Evolutionary conservation across 2,113 vertebrate species (phyloP), one percentile per base, ranked within the genome.

Genomic region (Piaya cayana): DNA sequence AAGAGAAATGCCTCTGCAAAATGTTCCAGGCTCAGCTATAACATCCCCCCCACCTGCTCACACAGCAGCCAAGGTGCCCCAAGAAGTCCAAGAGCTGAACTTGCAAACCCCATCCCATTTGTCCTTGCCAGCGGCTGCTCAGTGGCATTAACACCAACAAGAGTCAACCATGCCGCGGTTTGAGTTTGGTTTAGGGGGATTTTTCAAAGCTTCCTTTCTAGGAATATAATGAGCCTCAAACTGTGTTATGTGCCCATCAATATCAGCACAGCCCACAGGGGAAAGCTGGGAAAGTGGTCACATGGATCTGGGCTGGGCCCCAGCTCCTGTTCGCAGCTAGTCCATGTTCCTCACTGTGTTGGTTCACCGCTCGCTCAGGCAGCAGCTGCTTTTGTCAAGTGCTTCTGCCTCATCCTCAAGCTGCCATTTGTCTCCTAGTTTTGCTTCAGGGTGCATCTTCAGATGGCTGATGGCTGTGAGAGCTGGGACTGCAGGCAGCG

Each of bases 1-100:
- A 88, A 63, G 71, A 92, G 76, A 92, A 93, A 92, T 63, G 82
- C 50, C 11, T 11, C 70, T 90, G 88, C 82, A 92, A 83, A 92
- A 83, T 29, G 71, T 55, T 88, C 85, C 79, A 59, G n/a, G 65
- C 75, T 91, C n/a, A 92, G 72, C 80, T 69, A 5, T 69, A 92
- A 86, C 76, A 83, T 62, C 53, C 55, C n/a, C n/a, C 45, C 55
- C 78, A 86, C 76, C 93, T 93, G 29, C 74, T 85, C 65, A 84
- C 74, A 82, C 56, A 87, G 58, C 69, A 85, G 43, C 67, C n/a
- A 60, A 76, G 49, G 58, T 90, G 49, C 50, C 78, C 39, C 74
- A 49, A 29, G 89, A 91, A 87, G 43, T 36, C 81, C 87, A 93
- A 43, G 52, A 67, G 70, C 62, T 87, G 78, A 90, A 82, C 49